Conservation (phyloP, 2,888 invertebrate genomes). For the Tetranychus truncatus region DNA sequence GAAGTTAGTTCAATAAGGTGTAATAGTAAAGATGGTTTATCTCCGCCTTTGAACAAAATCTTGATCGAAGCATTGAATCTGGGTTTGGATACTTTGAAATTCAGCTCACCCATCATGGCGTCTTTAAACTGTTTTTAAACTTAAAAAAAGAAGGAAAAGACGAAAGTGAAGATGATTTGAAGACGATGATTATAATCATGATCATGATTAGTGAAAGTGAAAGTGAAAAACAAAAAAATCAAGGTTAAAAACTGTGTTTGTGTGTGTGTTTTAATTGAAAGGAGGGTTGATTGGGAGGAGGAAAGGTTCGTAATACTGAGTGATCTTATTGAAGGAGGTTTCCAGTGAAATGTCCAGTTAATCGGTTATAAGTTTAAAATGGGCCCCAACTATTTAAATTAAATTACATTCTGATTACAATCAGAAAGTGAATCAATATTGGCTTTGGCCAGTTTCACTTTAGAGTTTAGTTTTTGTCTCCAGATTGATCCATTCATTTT, state of each 20-base stretch:
- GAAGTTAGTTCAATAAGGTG: neutral
- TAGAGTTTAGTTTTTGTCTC: too few species aligned
- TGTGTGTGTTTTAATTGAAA: neutral
- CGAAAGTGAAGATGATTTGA: neutral
- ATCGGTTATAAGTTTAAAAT: neutral
- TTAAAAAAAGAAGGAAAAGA: neutral
- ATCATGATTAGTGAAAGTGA: neutral
- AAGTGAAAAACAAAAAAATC: neutral
- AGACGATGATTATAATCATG: neutral
- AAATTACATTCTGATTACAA: neutral
- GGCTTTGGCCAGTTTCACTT: too few species aligned
- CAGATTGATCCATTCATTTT: too few species aligned
- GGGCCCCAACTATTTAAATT: neutral
- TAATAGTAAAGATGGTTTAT: neutral
- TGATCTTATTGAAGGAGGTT: too few species aligned
- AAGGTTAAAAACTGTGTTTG: neutral
- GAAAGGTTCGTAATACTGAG: neutral
- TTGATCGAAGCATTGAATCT: neutral
- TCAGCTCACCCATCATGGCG: neutral
- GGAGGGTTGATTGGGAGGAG: neutral
- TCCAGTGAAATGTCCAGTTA: too few species aligned
- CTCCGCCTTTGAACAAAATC: neutral
- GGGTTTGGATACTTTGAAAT: too few species aligned
- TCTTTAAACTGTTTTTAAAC: neutral
- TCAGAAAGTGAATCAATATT: neutral